These are phyloP conservation scores for Entomyzon cyanotis DNA, from an alignment of 2,113 vertebrate genomes.

Conservation along the genomic window DNA sequence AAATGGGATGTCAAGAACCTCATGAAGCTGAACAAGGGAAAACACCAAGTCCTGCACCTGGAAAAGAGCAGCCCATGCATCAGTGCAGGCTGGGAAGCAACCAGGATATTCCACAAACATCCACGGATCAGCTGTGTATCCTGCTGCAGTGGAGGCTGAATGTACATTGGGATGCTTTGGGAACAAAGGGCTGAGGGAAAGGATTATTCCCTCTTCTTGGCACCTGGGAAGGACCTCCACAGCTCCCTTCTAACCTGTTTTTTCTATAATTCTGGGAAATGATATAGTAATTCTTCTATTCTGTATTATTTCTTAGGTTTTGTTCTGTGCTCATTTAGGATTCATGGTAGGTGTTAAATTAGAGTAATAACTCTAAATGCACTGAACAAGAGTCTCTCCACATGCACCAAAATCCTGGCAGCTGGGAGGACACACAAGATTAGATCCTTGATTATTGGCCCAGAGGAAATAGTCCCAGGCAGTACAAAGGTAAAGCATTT, in stretches of 20 bases:
- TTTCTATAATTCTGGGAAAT: not conserved
- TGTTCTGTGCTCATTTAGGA: not conserved
- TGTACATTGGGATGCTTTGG: not conserved
- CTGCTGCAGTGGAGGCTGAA: not conserved
- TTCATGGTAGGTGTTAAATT: not conserved
- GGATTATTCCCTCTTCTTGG: not conserved
- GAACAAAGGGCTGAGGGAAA: not conserved
- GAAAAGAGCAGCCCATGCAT: not conserved
- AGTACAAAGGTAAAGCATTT: not conserved
- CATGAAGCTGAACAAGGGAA: accelerated
- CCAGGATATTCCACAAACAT: not conserved
- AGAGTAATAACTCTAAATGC: not conserved
- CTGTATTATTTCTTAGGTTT: not conserved
- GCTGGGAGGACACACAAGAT: not conserved
- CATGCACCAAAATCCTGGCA: not conserved
- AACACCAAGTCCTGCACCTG: not conserved
- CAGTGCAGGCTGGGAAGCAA: not conserved
- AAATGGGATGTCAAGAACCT: not conserved
- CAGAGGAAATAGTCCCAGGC: not conserved
- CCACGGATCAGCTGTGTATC: not conserved
- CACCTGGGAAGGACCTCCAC: not conserved
- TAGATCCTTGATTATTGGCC: not conserved
- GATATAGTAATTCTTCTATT: not conserved
- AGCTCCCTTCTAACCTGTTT: not conserved
- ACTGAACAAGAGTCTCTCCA: not conserved